Percentiles rank a stretch among this genome's conserved stretches.
phyloP scores from a whole-genome alignment of 2,113 vertebrate genomes.

The Isichthys henryi region DNA sequence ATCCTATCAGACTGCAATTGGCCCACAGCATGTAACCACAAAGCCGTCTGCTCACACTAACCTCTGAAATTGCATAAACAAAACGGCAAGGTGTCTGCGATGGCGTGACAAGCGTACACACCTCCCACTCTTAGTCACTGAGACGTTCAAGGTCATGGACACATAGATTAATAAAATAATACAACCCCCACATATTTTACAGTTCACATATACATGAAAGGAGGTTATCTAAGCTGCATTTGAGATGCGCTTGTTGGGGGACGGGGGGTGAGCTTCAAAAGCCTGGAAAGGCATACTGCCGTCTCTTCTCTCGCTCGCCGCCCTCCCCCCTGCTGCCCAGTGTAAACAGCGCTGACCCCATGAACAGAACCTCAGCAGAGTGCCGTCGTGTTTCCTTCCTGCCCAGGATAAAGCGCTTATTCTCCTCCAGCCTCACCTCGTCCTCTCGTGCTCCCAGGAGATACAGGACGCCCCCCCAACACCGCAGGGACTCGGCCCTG shows the following conservation, averaged over 20 bases:
- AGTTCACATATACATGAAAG: neutral
- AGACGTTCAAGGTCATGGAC: neutral
- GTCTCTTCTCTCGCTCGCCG: neutral
- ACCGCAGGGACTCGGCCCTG: neutral
- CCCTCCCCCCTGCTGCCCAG: neutral
- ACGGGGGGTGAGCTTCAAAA: neutral
- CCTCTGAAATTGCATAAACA: neutral
- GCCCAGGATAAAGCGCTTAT: conserved; percentile 36
- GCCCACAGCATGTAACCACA: neutral
- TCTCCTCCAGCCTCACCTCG: neutral
- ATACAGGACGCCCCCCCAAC: neutral
- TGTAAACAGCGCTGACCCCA: neutral
- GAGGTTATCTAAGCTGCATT: neutral
- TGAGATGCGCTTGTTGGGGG: neutral
- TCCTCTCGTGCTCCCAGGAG: neutral
- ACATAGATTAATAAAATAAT: neutral
- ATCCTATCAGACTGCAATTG: neutral
- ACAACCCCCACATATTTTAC: neutral
- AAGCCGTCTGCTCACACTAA: neutral
- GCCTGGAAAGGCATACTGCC: neutral
- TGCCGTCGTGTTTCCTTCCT: conserved; percentile 17
- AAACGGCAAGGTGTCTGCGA: neutral
- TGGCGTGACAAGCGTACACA: neutral
- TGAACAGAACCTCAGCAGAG: neutral
- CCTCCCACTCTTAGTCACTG: neutral